Percentiles rank a stretch among this genome's conserved stretches.
phyloP scores from a whole-genome alignment of 2,888 invertebrate species.

The Melinaea menophilus region DNA sequence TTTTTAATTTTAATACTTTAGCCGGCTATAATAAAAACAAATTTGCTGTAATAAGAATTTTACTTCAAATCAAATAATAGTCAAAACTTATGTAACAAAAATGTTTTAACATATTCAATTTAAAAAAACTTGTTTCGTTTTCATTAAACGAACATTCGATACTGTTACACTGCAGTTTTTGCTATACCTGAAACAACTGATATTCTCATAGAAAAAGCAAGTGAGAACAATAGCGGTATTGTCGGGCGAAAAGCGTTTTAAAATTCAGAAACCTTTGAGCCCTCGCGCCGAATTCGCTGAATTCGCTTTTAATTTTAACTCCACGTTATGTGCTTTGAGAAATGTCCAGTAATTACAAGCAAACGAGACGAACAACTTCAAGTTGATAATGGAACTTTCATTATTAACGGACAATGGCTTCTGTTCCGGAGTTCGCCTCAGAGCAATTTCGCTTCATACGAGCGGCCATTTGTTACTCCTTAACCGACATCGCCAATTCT shows the following conservation, averaged over 20 bases:
- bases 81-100: too few species aligned
- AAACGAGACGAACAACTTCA: conserved; percentile 31
- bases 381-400: conserved; percentile 35
- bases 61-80: too few species aligned
- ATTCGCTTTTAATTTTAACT: conserved; percentile 15
- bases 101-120: too few species aligned
- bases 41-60: too few species aligned
- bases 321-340: conserved; percentile 14
- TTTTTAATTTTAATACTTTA: too few species aligned
- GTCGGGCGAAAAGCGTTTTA: conserved; percentile 19
- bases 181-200: conserved; percentile 18
- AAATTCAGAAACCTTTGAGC: conserved; percentile 19
- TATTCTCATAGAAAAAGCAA: conserved; percentile 12
- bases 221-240: conserved; percentile 19
- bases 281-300: conserved; percentile 12
- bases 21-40: too few species aligned
- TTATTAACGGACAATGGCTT: conserved; percentile 37
- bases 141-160: not conserved
- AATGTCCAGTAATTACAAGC: conserved; percentile 30
- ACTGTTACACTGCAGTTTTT: conserved; percentile 2
- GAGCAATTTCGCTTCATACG: conserved; percentile 30
- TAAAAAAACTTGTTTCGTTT: not conserved
- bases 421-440: conserved; percentile 30
- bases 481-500: conserved; percentile 25
- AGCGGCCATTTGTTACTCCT: conserved; percentile 28